Conservation (phyloP, 2,797 vertebrate species). For the Pangasius mekongensis region DNA sequence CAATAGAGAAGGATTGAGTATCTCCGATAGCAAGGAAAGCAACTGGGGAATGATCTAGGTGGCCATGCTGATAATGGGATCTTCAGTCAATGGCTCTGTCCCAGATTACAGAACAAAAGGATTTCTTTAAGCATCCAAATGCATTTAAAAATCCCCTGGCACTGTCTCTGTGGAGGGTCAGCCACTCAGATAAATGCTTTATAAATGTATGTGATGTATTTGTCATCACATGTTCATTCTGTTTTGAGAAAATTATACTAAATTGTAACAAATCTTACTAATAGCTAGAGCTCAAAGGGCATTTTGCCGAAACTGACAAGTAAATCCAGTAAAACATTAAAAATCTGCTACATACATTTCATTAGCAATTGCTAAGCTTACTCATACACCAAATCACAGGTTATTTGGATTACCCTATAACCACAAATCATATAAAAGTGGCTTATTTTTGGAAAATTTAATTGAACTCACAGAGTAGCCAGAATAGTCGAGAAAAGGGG, state of each 20-base stretch:
- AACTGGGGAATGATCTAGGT: slow-evolving; percentile 40
- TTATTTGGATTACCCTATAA: slow-evolving; percentile 10
- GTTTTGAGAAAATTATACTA: background rate
- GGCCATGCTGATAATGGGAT: slow-evolving; percentile 48
- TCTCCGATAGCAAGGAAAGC: slow-evolving; percentile 28
- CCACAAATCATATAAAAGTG: slow-evolving; percentile 4
- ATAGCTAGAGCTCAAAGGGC: background rate
- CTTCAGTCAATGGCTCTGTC: slow-evolving; percentile 46
- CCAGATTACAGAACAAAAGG: slow-evolving; percentile 53
- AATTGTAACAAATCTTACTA: background rate
- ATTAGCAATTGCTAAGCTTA: background rate
- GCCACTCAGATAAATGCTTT: background rate
- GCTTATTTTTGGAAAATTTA: slow-evolving; percentile 6
- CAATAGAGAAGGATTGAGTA: slow-evolving; percentile 50
- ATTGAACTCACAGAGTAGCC: background rate
- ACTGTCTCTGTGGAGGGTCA: slow-evolving; percentile 14
- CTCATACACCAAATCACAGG: background rate
- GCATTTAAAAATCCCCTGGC: slow-evolving; percentile 39
- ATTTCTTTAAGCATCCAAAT: slow-evolving; percentile 41
- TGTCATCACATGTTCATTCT: background rate
- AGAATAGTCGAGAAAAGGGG: background rate
- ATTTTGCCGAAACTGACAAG: background rate
- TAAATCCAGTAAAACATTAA: background rate
- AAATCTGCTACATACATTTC: background rate
- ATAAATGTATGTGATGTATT: background rate